Conservation (phyloP, 2,888 invertebrate genomes). For the Baronia brevicornis region DNA sequence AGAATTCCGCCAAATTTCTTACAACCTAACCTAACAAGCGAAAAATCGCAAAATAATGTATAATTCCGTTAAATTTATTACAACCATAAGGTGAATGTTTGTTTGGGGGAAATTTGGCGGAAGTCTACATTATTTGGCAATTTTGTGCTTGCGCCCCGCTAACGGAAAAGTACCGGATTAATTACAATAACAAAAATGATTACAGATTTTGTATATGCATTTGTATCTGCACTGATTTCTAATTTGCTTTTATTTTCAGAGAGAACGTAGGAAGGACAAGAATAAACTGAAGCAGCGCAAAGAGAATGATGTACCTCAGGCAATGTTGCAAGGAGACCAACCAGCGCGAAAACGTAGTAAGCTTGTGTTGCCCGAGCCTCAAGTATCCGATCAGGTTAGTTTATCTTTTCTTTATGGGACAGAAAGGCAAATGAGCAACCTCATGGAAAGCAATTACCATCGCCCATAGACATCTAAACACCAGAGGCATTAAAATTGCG, state of each 20-base stretch:
- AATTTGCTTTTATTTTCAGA: slow-evolving; percentile 54
- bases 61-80: no score
- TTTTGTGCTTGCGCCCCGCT: no score
- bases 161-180: background rate
- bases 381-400: slow-evolving; percentile 91
- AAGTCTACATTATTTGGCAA: no score
- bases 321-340: slow-evolving; percentile 90
- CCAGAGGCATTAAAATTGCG: no score
- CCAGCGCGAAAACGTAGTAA: slow-evolving; percentile 95
- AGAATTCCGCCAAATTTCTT: no score
- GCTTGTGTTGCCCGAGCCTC: slow-evolving; percentile 95
- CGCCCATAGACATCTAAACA: no score
- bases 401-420: background rate
- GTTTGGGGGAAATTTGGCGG: no score
- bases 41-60: no score
- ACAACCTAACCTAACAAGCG: no score
- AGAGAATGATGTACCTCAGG: slow-evolving; percentile 95
- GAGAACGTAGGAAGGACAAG: slow-evolving; percentile 95
- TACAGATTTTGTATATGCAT: slow-evolving; percentile 3
- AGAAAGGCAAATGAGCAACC: no score
- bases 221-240: background rate
- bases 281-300: slow-evolving; percentile 95
- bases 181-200: background rate
- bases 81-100: no score
- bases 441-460: no score